These are phyloP conservation scores for Phyllotreta striolata DNA, from an alignment of 2,888 invertebrate genomes.

Conservation along the genomic window DNA sequence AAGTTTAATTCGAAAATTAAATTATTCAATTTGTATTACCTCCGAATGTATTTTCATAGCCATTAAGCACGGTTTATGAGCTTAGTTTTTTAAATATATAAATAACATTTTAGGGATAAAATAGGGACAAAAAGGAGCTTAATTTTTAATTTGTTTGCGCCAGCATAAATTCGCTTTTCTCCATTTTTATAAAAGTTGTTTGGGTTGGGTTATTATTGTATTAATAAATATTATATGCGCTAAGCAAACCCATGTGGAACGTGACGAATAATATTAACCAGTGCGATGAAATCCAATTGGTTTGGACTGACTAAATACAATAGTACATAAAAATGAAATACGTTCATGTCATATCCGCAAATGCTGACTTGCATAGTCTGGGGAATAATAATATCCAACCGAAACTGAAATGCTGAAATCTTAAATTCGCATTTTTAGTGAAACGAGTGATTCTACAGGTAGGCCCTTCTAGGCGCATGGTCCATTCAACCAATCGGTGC, in stretches of 20 bases:
- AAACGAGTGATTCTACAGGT: slow-evolving; percentile 13
- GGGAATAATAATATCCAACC: background rate
- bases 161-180: too few species aligned
- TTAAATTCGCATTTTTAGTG: too few species aligned
- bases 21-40: too few species aligned
- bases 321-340: slow-evolving; percentile 17
- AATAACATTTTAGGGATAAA: too few species aligned
- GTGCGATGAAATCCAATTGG: slow-evolving; percentile 9
- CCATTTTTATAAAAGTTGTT: background rate
- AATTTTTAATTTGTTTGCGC: too few species aligned
- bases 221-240: background rate
- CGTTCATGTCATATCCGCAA: slow-evolving; percentile 9
- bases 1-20: too few species aligned
- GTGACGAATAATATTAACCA: slow-evolving; percentile 20
- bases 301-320: slow-evolving; percentile 12
- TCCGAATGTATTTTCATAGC: too few species aligned
- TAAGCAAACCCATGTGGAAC: slow-evolving; percentile 12
- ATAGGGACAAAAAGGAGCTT: too few species aligned
- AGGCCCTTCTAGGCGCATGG: slow-evolving; percentile 16
- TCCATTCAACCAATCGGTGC: slow-evolving; percentile 9
- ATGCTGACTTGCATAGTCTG: slow-evolving; percentile 3
- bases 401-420: too few species aligned
- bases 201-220: slow-evolving; percentile 15
- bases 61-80: too few species aligned
- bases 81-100: too few species aligned